Conservation (phyloP, 2,888 invertebrate species). For the Amphipyra tragopoginis region DNA sequence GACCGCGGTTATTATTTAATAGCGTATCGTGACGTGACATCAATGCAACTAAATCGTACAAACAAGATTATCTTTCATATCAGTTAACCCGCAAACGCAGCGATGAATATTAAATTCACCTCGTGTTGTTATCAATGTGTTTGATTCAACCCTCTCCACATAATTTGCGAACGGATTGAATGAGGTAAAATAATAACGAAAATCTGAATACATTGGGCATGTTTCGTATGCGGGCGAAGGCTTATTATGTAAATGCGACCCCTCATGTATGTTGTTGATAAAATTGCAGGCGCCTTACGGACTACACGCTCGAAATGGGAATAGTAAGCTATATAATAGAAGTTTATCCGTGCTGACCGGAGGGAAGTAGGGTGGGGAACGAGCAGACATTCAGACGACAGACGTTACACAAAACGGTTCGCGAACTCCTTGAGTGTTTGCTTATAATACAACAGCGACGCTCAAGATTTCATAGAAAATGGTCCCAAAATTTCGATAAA, state of each 20-base stretch:
- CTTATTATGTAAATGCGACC: constrained; percentile 84
- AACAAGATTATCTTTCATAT: constrained; percentile 61
- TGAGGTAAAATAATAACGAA: constrained; percentile 82
- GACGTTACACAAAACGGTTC: constrained; percentile 40
- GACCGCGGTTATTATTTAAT: constrained; percentile 35
- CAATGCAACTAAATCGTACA: constrained; percentile 57
- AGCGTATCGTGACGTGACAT: constrained; percentile 49
- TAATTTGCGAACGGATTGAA: constrained; percentile 74
- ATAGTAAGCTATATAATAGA: constrained; percentile 48
- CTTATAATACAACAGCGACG: constrained; percentile 16
- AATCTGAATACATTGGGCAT: constrained; percentile 77
- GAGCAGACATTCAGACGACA: constrained; percentile 43
- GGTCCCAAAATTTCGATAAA: constrained; percentile 7
- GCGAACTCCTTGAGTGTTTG: constrained; percentile 25
- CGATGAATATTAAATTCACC: constrained; percentile 73
- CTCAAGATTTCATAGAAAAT: constrained; percentile 18
- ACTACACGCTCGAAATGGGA: constrained; percentile 48
- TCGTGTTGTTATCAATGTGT: constrained; percentile 71
- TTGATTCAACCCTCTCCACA: constrained; percentile 70
- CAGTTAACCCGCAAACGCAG: constrained; percentile 63
- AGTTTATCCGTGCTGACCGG: constrained; percentile 56
- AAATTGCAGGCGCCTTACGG: constrained; percentile 72
- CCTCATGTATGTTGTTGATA: constrained; percentile 81
- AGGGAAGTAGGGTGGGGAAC: constrained; percentile 22
- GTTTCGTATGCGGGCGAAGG: constrained; percentile 72